Base-by-base conservation (phyloP, 2,888 invertebrate species). In the Chaetogeoica ovagalla region DNA sequence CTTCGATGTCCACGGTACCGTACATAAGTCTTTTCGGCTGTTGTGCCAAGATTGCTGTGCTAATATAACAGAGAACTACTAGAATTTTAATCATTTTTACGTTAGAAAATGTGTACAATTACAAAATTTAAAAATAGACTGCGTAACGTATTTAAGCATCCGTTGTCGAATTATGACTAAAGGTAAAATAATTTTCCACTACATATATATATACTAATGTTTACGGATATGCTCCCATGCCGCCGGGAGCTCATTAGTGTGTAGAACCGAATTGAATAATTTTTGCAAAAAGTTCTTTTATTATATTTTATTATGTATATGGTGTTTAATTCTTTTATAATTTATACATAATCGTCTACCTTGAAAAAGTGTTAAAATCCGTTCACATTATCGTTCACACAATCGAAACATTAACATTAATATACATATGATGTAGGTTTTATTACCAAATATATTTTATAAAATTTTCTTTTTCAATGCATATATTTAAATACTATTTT, bases 1-100 rank as follows among this genome's bases (percentile, higher is more conserved):
- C 90, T 70, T 92, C 89, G 81, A 93, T 81, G 85, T 93, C 88
- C 73, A 93, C 86, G 85, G 91, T 90, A 85, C 92, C 92, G 84
- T 90, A 93, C 84, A 89, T 89, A 1, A 91, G 90, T 84, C 92
- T 92, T 37, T 86, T 87, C 3, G 88, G 87, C 83, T 86, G 86
- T 0, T 82, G 82, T 43, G 81, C 77, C 55, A 75, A 81, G 43
- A 82, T 82, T 13, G 83, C 82, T 23, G 75, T 81, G n/a, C 71
- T 69, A 48, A 75, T 57, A 63, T 74, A 82, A 21, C 76, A 60
- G 11, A 75, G 81, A 2, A 83, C 30, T 30, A 81, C 79, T 5
- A 84, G 48, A 19, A 83, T n/a, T 57, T 81, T 77, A 57, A 76
- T 60, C 83, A 83, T 83, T 69, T 73, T 83, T 57, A n/a, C 43